phyloP scores from a whole-genome alignment of 2,797 vertebrate species.

The Rhadinocentrus ornatus region DNA sequence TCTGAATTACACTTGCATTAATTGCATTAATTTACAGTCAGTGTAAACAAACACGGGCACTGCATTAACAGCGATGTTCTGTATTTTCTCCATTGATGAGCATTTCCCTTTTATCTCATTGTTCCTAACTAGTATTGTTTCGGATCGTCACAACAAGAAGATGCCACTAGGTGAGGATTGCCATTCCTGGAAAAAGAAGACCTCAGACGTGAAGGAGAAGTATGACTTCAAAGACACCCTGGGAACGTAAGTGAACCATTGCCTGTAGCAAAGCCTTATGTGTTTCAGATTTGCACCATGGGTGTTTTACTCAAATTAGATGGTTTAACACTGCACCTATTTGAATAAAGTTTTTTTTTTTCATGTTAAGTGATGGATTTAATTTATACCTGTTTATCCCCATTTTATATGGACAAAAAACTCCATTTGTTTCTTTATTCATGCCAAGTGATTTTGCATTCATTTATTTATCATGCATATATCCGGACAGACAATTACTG shows the following conservation, averaged over 20 bases:
- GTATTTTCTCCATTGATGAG: conserved; percentile 16
- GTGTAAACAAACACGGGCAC: neutral
- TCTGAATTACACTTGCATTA: neutral
- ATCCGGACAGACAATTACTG: conserved; percentile 1
- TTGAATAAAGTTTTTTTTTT: conserved; percentile 16
- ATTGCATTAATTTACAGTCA: neutral
- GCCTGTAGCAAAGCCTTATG: conserved; percentile 5
- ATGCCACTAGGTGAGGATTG: conserved; percentile 86
- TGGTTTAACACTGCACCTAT: neutral
- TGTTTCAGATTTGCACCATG: conserved; percentile 14
- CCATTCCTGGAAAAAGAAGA: conserved; percentile 86
- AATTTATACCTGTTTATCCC: neutral
- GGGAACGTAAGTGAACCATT: conserved; percentile 83
- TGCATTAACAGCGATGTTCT: conserved; percentile 1
- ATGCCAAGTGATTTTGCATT: neutral
- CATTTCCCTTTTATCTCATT: conserved; percentile 20
- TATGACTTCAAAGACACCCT: conserved; percentile 86
- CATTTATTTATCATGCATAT: conserved; percentile 3
- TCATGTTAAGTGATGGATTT: conserved; percentile 4
- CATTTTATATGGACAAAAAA: conserved; percentile 7
- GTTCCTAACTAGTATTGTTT: conserved; percentile 71
- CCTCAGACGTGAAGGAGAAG: conserved; percentile 83
- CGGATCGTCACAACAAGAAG: conserved; percentile 80
- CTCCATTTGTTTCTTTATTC: conserved; percentile 16
- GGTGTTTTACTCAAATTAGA: conserved; percentile 16